Conservation (phyloP, 1,140 invertebrate species). For the Phocides pigmalion region DNA sequence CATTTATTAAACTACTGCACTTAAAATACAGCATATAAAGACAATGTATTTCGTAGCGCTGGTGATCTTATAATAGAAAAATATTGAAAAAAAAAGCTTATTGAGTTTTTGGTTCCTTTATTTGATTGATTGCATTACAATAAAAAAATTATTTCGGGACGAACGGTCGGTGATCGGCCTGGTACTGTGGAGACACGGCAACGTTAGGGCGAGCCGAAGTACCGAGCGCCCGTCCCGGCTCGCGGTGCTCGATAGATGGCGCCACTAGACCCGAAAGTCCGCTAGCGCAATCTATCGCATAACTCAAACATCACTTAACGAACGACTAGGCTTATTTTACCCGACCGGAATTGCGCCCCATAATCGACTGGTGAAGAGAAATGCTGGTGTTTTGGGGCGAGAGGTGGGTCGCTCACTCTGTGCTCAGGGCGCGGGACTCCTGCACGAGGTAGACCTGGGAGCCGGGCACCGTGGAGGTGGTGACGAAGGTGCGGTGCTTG, state of each 20-base stretch:
- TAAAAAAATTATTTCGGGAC: slow-evolving; percentile 67
- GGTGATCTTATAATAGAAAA: slow-evolving; percentile 67
- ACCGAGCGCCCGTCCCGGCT: slow-evolving; percentile 70
- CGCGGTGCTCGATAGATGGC: slow-evolving; percentile 48
- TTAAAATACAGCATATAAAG: slow-evolving; percentile 58
- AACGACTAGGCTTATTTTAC: slow-evolving; percentile 80
- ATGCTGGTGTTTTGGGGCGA: slow-evolving; percentile 71
- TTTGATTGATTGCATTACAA: slow-evolving; percentile 72
- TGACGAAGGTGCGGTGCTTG: slow-evolving; percentile 98
- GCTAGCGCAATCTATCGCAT: slow-evolving; percentile 52
- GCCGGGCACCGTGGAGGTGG: slow-evolving; percentile 93
- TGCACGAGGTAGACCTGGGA: slow-evolving; percentile 94
- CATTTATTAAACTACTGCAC: slow-evolving; percentile 70
- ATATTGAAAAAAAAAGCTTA: slow-evolving; percentile 75
- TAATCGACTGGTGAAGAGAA: slow-evolving; percentile 66
- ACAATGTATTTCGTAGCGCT: slow-evolving; percentile 56
- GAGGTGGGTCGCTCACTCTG: slow-evolving; percentile 59
- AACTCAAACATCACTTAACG: slow-evolving; percentile 73
- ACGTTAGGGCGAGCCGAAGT: slow-evolving; percentile 69
- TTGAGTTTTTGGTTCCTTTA: slow-evolving; percentile 78
- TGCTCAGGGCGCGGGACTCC: slow-evolving; percentile 86
- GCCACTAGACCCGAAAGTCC: slow-evolving; percentile 36
- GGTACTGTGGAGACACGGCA: slow-evolving; percentile 71
- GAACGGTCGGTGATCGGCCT: slow-evolving; percentile 66
- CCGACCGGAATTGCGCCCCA: slow-evolving; percentile 79